Percentiles rank a stretch among this genome's conserved stretches.
These are phyloP conservation scores for Steromphala cineraria DNA, from an alignment of 2,888 invertebrate species.

Conservation along the genomic window DNA sequence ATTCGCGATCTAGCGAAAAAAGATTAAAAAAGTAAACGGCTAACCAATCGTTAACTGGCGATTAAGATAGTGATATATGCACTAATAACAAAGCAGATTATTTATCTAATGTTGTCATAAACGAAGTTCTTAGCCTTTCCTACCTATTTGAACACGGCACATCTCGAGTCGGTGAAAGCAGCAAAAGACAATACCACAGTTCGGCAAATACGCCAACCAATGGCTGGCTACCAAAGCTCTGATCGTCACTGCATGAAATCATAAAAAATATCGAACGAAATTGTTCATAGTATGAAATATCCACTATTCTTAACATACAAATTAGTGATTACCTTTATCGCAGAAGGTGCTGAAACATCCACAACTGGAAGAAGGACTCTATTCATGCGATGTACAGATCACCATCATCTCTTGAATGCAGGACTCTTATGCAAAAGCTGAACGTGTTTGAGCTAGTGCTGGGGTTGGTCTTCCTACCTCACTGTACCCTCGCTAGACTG, in stretches of 20 bases:
- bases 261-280: conserved; percentile 5
- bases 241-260: not conserved
- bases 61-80: not conserved
- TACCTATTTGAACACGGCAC: not conserved
- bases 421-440: not conserved
- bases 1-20: not conserved
- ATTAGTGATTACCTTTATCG: not conserved
- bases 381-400: no score
- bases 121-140: not conserved
- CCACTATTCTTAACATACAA: not conserved
- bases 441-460: not conserved
- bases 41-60: not conserved
- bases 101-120: not conserved
- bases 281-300: not conserved
- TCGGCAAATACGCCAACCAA: not conserved
- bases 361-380: no score
- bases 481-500: no score
- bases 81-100: not conserved
- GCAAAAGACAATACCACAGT: not conserved
- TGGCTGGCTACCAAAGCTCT: not conserved
- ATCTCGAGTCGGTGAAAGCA: no score
- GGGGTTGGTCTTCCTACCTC: no score
- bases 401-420: no score
- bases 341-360: not conserved
- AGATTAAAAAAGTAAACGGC: not conserved